Conservation (phyloP, 2,797 vertebrate genomes). For the Alfaro cultratus region DNA sequence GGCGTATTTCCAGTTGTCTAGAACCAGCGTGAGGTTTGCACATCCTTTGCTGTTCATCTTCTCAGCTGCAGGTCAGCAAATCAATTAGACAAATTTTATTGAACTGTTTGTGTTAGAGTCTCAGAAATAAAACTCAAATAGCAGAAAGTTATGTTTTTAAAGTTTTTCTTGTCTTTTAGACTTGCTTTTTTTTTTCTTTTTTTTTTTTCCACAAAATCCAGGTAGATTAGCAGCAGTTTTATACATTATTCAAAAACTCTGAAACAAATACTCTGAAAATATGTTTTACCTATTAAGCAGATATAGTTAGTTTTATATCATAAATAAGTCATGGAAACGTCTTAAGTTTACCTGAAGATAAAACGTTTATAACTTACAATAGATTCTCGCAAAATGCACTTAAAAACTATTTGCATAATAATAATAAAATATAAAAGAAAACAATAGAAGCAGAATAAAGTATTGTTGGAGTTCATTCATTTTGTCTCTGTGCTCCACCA, state of each 20-base stretch:
- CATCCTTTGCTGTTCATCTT: slow-evolving; percentile 74
- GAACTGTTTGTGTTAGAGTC: not conserved
- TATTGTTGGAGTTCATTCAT: too few relatives aligned
- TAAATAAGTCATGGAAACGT: not conserved
- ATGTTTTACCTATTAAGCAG: not conserved
- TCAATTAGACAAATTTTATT: not conserved
- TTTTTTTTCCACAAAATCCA: not conserved
- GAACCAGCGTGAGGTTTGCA: slow-evolving; percentile 86
- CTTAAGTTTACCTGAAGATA: not conserved
- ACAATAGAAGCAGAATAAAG: not conserved
- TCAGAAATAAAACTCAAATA: not conserved
- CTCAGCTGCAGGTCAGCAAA: slow-evolving; percentile 59
- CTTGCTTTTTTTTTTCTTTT: not conserved
- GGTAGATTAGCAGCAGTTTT: not conserved
- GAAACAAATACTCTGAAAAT: too few relatives aligned
- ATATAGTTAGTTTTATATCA: too few relatives aligned
- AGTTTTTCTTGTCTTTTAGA: not conserved
- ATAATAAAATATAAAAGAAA: not conserved
- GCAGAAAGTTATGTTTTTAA: not conserved
- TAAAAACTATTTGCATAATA: not conserved
- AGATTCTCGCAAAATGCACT: not conserved
- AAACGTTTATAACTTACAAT: not conserved
- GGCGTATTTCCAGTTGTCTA: slow-evolving; percentile 92
- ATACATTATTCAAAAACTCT: not conserved
- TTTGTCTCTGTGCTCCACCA: too few relatives aligned